Evolutionary conservation across 1,140 invertebrate species (phyloP).

Genomic region (Pemphigus obesinymphae): DNA sequence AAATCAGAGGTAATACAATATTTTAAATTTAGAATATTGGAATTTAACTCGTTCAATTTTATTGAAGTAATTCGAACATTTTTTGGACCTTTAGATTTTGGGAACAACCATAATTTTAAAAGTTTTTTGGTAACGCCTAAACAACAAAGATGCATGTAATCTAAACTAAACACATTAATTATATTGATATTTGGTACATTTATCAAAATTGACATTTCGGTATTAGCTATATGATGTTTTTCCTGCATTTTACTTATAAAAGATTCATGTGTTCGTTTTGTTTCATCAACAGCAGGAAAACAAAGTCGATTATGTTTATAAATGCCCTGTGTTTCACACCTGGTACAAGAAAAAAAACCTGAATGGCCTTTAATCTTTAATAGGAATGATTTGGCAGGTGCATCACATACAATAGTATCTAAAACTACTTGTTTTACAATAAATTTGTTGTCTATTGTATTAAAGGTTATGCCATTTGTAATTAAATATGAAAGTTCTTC

Average conservation of each 20-base stretch:
- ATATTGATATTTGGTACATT: slow-evolving; percentile 46
- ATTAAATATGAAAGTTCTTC: slow-evolving; percentile 42
- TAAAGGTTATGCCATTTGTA: slow-evolving; percentile 39
- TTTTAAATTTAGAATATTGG: too few relatives aligned
- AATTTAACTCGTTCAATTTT: too few relatives aligned
- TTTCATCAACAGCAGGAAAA: neutral
- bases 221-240: neutral
- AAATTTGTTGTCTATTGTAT: neutral
- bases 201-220: neutral
- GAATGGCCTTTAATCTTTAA: too few relatives aligned
- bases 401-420: slow-evolving; percentile 46
- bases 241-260: neutral
- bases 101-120: slow-evolving; percentile 46
- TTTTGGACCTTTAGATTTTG: too few relatives aligned
- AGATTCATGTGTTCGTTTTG: neutral
- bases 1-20: too few relatives aligned
- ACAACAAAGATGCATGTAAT: slow-evolving; percentile 45
- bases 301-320: neutral
- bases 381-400: too few relatives aligned
- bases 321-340: neutral
- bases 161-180: slow-evolving; percentile 48
- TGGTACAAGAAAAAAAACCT: too few relatives aligned
- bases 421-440: slow-evolving; percentile 43
- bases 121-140: slow-evolving; percentile 51
- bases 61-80: too few relatives aligned